These are phyloP conservation scores for Sacculina carcini DNA, from an alignment of 2,888 invertebrate genomes.

Conservation along the genomic window DNA sequence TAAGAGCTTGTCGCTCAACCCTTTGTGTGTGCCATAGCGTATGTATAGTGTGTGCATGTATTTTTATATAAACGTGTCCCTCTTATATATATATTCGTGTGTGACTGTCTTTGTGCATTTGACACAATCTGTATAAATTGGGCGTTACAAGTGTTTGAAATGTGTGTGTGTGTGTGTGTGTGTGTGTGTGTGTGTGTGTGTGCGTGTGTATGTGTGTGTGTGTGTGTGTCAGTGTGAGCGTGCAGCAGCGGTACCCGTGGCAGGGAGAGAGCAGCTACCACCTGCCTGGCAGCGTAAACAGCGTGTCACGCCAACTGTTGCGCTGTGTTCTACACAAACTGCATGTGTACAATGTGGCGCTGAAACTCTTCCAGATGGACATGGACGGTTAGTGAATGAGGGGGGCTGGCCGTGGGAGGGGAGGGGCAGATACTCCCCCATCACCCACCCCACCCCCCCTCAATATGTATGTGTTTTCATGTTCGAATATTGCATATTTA, in stretches of 20 bases:
- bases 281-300: constrained; percentile 75
- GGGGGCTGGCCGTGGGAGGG: background rate
- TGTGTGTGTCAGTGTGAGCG: constrained; percentile 23
- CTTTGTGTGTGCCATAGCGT: too few relatives aligned
- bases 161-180: too few relatives aligned
- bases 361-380: constrained; percentile 77
- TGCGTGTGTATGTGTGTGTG: too few relatives aligned
- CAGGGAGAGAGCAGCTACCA: constrained; percentile 63
- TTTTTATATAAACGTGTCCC: too few relatives aligned
- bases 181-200: too few relatives aligned
- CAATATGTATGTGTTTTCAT: background rate
- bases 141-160: too few relatives aligned
- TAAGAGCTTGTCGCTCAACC: too few relatives aligned
- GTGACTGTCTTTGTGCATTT: too few relatives aligned
- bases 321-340: constrained; percentile 87
- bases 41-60: too few relatives aligned
- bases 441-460: background rate
- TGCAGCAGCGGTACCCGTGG: constrained; percentile 60
- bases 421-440: background rate
- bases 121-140: too few relatives aligned
- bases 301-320: constrained; percentile 81
- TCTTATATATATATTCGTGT: too few relatives aligned
- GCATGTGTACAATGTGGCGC: constrained; percentile 85
- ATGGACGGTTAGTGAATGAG: constrained; percentile 36
- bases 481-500: too few relatives aligned